A percentile compares a stretch with the other conserved stretches of the same genome.
Evolutionary conservation across 2,888 invertebrate genomes (phyloP).

Genomic region (Drosophila bunnanda): DNA sequence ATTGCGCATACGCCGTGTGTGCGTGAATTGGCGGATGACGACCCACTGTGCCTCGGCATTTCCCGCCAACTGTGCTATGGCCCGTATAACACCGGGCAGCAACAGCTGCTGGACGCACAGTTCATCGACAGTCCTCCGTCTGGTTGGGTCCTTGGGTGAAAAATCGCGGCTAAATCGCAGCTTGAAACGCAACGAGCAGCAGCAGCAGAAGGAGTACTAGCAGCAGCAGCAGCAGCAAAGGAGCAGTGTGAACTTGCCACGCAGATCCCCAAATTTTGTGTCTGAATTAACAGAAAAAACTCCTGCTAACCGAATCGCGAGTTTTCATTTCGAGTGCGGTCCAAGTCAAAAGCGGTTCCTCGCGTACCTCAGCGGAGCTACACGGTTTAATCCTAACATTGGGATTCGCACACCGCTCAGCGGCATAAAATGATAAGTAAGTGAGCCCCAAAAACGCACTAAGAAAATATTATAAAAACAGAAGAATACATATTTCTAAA

Average conservation of each 20-base stretch:
- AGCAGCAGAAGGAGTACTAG: conserved; percentile 7
- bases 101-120: conserved; percentile 66
- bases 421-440: conserved; percentile 80
- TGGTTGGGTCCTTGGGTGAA: conserved; percentile 59
- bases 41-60: conserved; percentile 61
- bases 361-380: conserved; percentile 52
- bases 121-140: conserved; percentile 72
- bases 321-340: conserved; percentile 29
- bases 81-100: conserved; percentile 68
- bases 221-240: conserved; percentile 10
- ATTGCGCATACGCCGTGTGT: conserved; percentile 76
- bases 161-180: conserved; percentile 54
- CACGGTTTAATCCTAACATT: conserved; percentile 61
- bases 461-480: too few relatives aligned
- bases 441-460: conserved; percentile 39
- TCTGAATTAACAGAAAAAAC: conserved; percentile 1
- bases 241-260: conserved; percentile 8
- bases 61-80: conserved; percentile 50
- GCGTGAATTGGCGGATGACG: conserved; percentile 42
- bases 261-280: conserved; percentile 28
- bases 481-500: not conserved
- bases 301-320: conserved; percentile 18
- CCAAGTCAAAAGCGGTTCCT: conserved; percentile 14
- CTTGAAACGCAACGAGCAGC: conserved; percentile 26
- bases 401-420: conserved; percentile 74